Conservation (phyloP, 2,888 invertebrate genomes). For the Lepidocyrtinus sp. region DNA sequence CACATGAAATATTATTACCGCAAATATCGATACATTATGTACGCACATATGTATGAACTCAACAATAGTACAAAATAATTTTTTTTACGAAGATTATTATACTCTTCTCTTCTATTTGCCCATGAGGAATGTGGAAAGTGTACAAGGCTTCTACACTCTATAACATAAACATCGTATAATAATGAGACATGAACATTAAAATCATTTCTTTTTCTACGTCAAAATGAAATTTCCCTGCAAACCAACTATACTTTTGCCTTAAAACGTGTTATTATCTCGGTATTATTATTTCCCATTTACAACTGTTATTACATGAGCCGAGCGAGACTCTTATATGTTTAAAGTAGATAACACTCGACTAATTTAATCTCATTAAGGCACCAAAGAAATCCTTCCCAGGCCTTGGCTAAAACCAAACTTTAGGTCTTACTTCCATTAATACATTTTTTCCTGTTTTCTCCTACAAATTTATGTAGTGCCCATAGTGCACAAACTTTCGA, state of each 20-base stretch:
- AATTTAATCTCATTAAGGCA: conserved; percentile 56
- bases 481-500: conserved; percentile 15
- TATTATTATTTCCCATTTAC: conserved; percentile 20
- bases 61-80: too few relatives aligned
- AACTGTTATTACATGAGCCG: not conserved
- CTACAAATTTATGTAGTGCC: not conserved
- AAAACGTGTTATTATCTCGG: conserved; percentile 28
- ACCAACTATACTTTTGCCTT: conserved; percentile 3
- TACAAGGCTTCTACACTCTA: too few relatives aligned
- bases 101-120: too few relatives aligned
- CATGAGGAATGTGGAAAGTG: too few relatives aligned
- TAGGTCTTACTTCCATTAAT: not conserved
- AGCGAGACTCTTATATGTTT: not conserved
- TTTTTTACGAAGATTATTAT: too few relatives aligned
- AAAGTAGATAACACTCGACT: conserved; percentile 19
- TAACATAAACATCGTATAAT: not conserved
- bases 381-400: conserved; percentile 6
- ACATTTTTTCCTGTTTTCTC: not conserved
- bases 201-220: conserved; percentile 4
- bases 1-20: too few relatives aligned
- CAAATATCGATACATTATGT: too few relatives aligned
- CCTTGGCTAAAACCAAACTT: not conserved
- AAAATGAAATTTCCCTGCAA: conserved; percentile 17
- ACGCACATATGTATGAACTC: too few relatives aligned
- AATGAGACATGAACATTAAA: not conserved